Evolutionary conservation across 2,888 invertebrate species (phyloP), one percentile per base, ranked within the genome.

Genomic region (Zaprionus obscuricornis): DNA sequence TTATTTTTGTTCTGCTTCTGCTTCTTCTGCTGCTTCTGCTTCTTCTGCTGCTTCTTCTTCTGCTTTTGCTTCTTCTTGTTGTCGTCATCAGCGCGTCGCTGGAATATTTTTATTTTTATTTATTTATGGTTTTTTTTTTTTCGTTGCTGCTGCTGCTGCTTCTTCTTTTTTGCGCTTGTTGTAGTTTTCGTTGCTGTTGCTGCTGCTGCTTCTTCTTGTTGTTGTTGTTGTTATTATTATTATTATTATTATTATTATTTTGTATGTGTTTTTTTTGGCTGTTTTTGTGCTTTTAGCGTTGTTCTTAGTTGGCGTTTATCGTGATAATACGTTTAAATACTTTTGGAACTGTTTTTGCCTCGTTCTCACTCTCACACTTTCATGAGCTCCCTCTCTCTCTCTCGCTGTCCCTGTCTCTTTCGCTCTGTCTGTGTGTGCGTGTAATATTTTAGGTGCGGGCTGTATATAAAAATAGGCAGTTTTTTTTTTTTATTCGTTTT

Each of bases 261-360:
- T n/a, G n/a, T n/a, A n/a, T n/a, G n/a, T n/a, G n/a, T n/a, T n/a
- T 27, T 1, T 24, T 37, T 36, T 34, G 34, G 18, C 11, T 14
- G 31, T 40, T 57, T 57, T 14, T 42, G 20, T 50, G 13, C 22
- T 45, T 10, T 26, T 17, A 10, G 27, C 11, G 22, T 20, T 22
- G 37, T 51, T 51, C 17, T 24, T 36, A 33, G 29, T 14, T 63
- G 45, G 31, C 42, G 29, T 66, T 66, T 66, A 66, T 66, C 59
- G 54, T 33, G 54, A 66, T 70, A 65, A 58, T 50, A 34, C 47
- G 46, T 47, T 58, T 54, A 65, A 65, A 68, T 51, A 66, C 47
- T 55, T 65, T 68, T 47, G 13, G 34, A 49, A 31, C 43, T 52
- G 46, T 13, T 31, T 31, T 11, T 31, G 2, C 14, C 4, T 31